phyloP scores from a whole-genome alignment of 2,888 invertebrate genomes.

The Cataglyphis altisquamis region DNA sequence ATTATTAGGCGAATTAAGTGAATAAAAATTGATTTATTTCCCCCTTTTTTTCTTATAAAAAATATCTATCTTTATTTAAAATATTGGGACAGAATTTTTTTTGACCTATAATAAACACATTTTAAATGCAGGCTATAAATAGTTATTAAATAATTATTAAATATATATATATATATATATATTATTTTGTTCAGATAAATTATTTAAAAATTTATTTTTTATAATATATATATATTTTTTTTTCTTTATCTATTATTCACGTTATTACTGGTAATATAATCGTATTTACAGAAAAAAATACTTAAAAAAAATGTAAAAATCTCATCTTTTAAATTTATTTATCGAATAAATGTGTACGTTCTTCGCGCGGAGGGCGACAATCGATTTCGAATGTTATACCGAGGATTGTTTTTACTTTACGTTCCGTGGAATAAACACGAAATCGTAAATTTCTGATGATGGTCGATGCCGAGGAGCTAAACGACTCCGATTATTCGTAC shows the following conservation, averaged over 20 bases:
- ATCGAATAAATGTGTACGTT: neutral
- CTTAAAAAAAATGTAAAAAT: neutral
- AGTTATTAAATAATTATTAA: neutral
- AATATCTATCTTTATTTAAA: neutral
- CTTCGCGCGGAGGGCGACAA: neutral
- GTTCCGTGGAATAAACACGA: conserved; percentile 48
- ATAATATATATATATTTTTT: neutral
- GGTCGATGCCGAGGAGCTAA: conserved; percentile 37
- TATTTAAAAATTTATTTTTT: neutral
- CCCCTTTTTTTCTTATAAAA: neutral
- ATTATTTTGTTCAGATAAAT: neutral
- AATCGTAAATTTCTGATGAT: conserved; percentile 48
- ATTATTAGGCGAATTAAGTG: neutral
- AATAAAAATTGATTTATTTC: neutral
- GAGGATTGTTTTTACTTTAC: conserved; percentile 43
- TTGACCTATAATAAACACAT: neutral
- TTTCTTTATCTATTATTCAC: neutral
- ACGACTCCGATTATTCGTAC: conserved; percentile 52
- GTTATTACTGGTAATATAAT: neutral
- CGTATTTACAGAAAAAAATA: neutral
- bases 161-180: no score
- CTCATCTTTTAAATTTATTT: neutral
- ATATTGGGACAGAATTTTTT: neutral
- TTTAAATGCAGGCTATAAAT: neutral
- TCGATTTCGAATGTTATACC: conserved; percentile 46